Evolutionary conservation across 2,888 invertebrate species (phyloP).

Genomic region (Trichacis sp.): DNA sequence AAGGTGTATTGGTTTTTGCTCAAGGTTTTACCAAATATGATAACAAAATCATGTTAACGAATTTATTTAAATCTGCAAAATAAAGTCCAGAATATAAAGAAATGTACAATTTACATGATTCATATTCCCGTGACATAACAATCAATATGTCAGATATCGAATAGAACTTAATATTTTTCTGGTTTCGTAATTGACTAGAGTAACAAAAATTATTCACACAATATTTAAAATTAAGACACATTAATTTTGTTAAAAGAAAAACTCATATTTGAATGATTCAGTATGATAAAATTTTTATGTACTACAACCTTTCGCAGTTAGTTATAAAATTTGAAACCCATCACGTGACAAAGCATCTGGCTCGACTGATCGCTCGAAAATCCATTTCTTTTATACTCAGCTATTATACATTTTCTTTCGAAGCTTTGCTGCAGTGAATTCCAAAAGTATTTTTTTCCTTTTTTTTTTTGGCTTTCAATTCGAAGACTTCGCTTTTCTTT

Average conservation of each 20-base stretch:
- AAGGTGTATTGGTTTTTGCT: conserved; percentile 15
- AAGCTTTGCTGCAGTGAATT: conserved; percentile 8
- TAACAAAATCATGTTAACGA: conserved; percentile 7
- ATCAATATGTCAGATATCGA: too few species aligned
- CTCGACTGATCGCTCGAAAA: not conserved
- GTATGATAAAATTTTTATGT: too few species aligned
- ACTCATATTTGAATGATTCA: too few species aligned
- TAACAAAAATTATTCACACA: too few species aligned
- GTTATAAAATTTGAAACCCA: conserved; percentile 2
- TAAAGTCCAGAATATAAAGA: not conserved
- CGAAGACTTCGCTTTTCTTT: too few species aligned
- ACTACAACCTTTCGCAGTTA: conserved; percentile 3
- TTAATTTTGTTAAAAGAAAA: too few species aligned
- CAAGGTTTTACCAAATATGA: conserved; percentile 17
- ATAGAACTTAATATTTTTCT: too few species aligned
- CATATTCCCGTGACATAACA: too few species aligned
- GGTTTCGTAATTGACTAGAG: too few species aligned
- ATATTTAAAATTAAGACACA: too few species aligned
- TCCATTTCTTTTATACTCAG: conserved; percentile 5
- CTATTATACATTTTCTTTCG: not conserved
- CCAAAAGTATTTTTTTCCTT: too few species aligned
- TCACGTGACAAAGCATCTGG: conserved; percentile 8
- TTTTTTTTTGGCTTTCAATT: too few species aligned
- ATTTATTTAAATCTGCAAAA: conserved; percentile 2
- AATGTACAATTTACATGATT: conserved; percentile 1